Percentiles rank a stretch among this genome's conserved stretches.
Evolutionary conservation across 2,113 vertebrate species (phyloP).

Genomic region (Petromus typicus): DNA sequence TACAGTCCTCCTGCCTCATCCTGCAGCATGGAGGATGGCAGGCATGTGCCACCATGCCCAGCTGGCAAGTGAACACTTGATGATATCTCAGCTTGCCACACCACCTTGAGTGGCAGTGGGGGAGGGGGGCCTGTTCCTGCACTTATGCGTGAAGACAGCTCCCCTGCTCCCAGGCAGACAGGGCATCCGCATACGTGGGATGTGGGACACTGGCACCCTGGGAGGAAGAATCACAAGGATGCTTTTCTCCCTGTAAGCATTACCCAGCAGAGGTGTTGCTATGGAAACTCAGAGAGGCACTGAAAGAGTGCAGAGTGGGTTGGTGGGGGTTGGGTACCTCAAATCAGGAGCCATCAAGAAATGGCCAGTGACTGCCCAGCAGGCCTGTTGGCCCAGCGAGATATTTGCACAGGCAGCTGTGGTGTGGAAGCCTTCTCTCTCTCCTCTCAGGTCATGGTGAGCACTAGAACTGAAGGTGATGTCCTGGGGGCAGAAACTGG

Average conservation of each 20-base stretch:
- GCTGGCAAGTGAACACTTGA: not conserved
- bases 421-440: not conserved
- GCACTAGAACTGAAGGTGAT: not conserved
- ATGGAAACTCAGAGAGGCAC: constrained; percentile 70
- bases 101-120: not conserved
- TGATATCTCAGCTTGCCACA: not conserved
- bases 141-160: not conserved
- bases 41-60: not conserved
- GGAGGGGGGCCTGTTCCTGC: not conserved
- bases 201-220: not conserved
- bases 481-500: not conserved
- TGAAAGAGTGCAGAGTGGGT: not conserved
- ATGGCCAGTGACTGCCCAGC: not conserved
- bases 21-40: not conserved
- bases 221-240: constrained; percentile 10
- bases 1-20: not conserved
- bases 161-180: not conserved
- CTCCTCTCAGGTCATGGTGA: not conserved
- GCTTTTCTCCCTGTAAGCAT: constrained; percentile 58
- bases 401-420: not conserved
- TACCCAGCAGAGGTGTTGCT: constrained; percentile 68
- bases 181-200: not conserved
- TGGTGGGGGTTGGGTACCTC: constrained; percentile 41
- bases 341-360: not conserved
- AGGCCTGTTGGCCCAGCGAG: not conserved